phyloP scores from a whole-genome alignment of 2,113 vertebrate species.

The Plecotus auritus region DNA sequence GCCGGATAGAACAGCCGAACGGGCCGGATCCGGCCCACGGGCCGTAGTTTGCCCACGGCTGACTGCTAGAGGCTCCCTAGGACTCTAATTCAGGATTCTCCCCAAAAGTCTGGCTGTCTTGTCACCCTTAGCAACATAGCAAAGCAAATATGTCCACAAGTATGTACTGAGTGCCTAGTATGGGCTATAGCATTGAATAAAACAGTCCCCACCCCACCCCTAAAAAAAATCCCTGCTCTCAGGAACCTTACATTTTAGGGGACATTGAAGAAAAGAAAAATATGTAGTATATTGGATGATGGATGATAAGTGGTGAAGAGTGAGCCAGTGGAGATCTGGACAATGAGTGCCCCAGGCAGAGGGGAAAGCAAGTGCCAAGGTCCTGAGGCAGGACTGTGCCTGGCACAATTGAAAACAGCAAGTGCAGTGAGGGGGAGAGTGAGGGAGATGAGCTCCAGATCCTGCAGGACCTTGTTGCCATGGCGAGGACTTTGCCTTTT shows the following conservation, averaged over 20 bases:
- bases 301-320: neutral
- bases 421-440: fast-evolving
- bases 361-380: neutral
- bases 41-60: no score
- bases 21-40: no score
- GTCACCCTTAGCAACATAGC: neutral
- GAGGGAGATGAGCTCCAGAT: neutral
- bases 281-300: fast-evolving
- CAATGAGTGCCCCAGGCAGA: neutral
- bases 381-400: neutral
- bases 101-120: neutral
- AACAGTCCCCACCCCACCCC: no score
- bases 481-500: neutral
- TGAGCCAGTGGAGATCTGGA: neutral
- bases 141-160: neutral
- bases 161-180: neutral
- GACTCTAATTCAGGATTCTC: neutral
- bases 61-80: no score
- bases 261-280: neutral
- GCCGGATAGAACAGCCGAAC: no score
- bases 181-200: neutral
- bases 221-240: neutral
- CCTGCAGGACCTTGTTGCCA: fast-evolving
- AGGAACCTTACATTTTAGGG: neutral
- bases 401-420: neutral